A percentile compares a stretch with the other conserved stretches of the same genome.
These are phyloP conservation scores for Vulpes ferrilata DNA, from an alignment of 2,113 vertebrate species.

Conservation along the genomic window DNA sequence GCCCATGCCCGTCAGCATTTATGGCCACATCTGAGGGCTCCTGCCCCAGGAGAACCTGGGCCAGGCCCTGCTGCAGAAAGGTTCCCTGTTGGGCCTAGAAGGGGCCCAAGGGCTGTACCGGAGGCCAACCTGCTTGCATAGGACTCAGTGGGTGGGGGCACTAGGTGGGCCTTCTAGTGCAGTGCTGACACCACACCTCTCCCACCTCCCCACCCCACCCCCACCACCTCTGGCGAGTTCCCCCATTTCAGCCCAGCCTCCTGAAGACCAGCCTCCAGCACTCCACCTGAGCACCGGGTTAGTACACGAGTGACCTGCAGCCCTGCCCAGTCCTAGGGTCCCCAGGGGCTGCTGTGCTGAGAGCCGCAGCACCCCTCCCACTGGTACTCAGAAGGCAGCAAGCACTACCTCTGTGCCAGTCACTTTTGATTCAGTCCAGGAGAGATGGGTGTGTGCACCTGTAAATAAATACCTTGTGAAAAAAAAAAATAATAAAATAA, in stretches of 20 bases:
- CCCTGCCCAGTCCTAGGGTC: background rate
- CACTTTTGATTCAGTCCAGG: background rate
- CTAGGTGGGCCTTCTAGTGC: background rate
- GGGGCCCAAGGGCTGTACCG: background rate
- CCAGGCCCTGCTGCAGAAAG: background rate
- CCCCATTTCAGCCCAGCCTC: background rate
- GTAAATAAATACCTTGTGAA: background rate
- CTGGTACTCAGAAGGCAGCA: background rate
- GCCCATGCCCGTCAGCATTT: background rate
- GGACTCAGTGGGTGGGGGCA: background rate
- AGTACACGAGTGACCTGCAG: background rate
- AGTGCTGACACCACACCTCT: background rate
- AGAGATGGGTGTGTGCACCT: background rate
- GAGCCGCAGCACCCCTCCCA: background rate
- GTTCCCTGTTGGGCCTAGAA: background rate
- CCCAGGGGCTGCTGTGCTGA: background rate
- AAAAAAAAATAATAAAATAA: too few relatives aligned
- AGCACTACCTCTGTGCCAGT: background rate
- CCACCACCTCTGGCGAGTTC: background rate
- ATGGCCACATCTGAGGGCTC: background rate
- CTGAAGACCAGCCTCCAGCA: accelerated
- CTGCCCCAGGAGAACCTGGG: background rate
- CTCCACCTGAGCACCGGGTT: background rate
- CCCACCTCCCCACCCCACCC: too few relatives aligned
- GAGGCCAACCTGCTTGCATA: background rate